Evolutionary conservation across 2,113 vertebrate genomes (phyloP), one percentile per base, ranked within the genome.

Genomic region (Rhombomys opimus): DNA sequence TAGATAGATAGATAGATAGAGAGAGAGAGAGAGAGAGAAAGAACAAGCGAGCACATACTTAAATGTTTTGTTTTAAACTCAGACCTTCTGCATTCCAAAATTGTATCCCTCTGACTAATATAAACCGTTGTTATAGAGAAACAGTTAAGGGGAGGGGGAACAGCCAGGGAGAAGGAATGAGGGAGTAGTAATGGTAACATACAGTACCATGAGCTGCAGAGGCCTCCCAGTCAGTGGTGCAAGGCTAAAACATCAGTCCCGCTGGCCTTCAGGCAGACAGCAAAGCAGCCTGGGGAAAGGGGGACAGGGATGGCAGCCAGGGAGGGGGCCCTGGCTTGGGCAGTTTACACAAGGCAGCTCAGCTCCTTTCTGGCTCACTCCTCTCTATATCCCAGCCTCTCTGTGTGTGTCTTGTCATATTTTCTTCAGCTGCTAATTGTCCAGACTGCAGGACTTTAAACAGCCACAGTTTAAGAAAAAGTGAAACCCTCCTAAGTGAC

Each of bases 101-200:
- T 54, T 92, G 97, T 98, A 97, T 90, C 95, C 96, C 96, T 96
- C 95, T 97, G 96, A 98, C 97, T 97, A 97, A 98, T 14, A 80
- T 91, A 98, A 98, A 96, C 97, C 89, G 17, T 97, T 98, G 98
- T 95, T 94, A 98, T 92, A 97, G 95, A 98, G 97, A 98, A 96
- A 96, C 84, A 95, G 96, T 97, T 98, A 52, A 96, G 97, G 98
- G 86, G 72, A 97, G 98, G 91, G 59, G 22, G 73, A 46, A 54
- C 38, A 96, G 72, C 86, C 94, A 86, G 98, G 89, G 96, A 97
- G 97, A 98, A 99, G 98, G 99, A 99, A 99, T 99, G 99, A 99
- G 99, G 99, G 99, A 99, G 99, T 99, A 98, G 97, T 97, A 99
- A 98, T 98, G 98, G 99, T 99, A 99, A 99, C 99, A 99, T 98